Percentiles rank a stretch among this genome's conserved stretches.
Conservation (phyloP, 1,140 invertebrate species). For the Euura lappo region DNA sequence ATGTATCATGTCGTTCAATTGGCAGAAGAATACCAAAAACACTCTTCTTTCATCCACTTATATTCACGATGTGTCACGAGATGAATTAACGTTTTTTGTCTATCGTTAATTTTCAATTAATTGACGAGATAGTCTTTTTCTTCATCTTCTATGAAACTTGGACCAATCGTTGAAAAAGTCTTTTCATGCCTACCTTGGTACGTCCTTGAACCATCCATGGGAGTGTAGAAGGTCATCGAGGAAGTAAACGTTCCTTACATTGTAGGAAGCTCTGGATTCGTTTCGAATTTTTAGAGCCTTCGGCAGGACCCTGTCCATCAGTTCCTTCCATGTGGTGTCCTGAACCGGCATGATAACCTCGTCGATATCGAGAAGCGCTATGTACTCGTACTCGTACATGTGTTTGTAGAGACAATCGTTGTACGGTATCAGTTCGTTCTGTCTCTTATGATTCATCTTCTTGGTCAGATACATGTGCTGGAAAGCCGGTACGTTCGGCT, state of each 20-base stretch:
- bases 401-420: constrained; percentile 96
- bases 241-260: constrained; percentile 94
- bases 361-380: constrained; percentile 90
- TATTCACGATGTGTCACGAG: too few species aligned
- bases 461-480: constrained; percentile 89
- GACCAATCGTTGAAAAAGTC: too few species aligned
- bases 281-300: constrained; percentile 74
- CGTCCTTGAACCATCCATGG: constrained; percentile 82
- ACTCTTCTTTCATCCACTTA: too few species aligned
- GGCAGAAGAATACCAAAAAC: too few species aligned
- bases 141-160: too few species aligned
- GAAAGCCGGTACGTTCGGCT: constrained; percentile 87
- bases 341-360: constrained; percentile 93
- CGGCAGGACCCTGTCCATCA: constrained; percentile 78
- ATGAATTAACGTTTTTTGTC: too few species aligned
- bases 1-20: too few species aligned
- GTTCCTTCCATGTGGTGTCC: constrained; percentile 74
- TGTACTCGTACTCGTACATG: constrained; percentile 88
- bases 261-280: constrained; percentile 83
- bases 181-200: constrained; percentile 74
- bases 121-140: too few species aligned
- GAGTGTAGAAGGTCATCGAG: constrained; percentile 86
- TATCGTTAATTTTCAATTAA: too few species aligned
- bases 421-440: constrained; percentile 95
- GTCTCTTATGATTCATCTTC: constrained; percentile 89